These are phyloP conservation scores for Brenthis daphne DNA, from an alignment of 2,888 invertebrate species.

Conservation along the genomic window DNA sequence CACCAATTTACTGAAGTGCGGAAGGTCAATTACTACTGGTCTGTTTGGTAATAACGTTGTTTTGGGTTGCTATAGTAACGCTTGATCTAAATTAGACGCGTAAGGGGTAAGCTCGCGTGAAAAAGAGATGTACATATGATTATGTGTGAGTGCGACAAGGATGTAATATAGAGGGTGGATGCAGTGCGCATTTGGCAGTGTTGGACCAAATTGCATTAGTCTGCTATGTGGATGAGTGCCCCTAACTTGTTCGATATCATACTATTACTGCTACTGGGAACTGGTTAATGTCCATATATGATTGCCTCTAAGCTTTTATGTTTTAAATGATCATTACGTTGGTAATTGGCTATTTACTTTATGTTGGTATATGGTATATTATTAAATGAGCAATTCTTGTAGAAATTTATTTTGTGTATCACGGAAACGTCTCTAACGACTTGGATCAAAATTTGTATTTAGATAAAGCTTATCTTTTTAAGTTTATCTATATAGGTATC, in stretches of 20 bases:
- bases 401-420: too few relatives aligned
- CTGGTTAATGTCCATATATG: constrained; percentile 26
- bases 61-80: constrained; percentile 72
- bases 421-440: too few relatives aligned
- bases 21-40: constrained; percentile 60
- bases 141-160: constrained; percentile 60
- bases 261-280: constrained; percentile 26
- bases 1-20: constrained; percentile 35
- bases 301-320: constrained; percentile 20
- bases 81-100: constrained; percentile 61
- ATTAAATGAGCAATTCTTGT: too few relatives aligned
- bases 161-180: constrained; percentile 36
- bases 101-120: constrained; percentile 59
- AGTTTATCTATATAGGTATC: too few relatives aligned
- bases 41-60: constrained; percentile 52
- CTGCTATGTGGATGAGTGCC: constrained; percentile 52
- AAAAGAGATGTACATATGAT: constrained; percentile 50
- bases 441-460: too few relatives aligned
- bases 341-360: too few relatives aligned
- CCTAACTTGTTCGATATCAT: constrained; percentile 44
- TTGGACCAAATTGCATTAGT: constrained; percentile 74
- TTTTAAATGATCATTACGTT: neutral
- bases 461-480: too few relatives aligned
- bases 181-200: constrained; percentile 64
- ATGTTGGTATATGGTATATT: too few relatives aligned